These are phyloP conservation scores for Drosophila aff. DNA, from an alignment of 1,140 invertebrate species.

Conservation along the genomic window DNA sequence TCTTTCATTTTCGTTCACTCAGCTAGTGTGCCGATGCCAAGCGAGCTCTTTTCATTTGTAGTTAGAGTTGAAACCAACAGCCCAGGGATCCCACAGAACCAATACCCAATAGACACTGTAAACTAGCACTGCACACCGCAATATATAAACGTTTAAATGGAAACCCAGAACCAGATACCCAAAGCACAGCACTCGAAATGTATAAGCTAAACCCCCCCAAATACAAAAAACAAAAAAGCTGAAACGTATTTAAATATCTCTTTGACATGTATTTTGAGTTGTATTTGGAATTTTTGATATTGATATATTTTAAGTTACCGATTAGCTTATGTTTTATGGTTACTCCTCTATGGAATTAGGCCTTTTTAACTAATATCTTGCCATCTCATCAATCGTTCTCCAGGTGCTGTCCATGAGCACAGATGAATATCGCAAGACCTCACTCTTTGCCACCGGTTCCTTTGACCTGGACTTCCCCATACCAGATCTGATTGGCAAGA, in stretches of 20 bases:
- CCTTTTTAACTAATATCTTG: conserved; percentile 20
- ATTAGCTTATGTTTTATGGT: conserved; percentile 23
- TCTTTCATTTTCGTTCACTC: conserved; percentile 35
- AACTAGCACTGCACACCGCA: conserved; percentile 51
- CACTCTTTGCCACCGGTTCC: conserved; percentile 91
- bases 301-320: conserved; percentile 21
- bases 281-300: conserved; percentile 37
- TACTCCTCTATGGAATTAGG: not conserved
- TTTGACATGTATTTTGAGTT: conserved; percentile 50
- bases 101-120: conserved; percentile 9
- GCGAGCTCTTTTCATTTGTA: conserved; percentile 59
- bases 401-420: conserved; percentile 95
- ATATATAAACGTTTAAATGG: conserved; percentile 37
- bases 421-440: conserved; percentile 93
- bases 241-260: conserved; percentile 22
- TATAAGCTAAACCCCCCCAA: conserved; percentile 9
- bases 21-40: conserved; percentile 44
- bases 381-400: conserved; percentile 39
- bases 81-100: conserved; percentile 7
- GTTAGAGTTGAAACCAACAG: conserved; percentile 10
- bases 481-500: conserved; percentile 94
- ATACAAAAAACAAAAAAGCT: not conserved
- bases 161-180: conserved; percentile 5
- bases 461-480: conserved; percentile 94
- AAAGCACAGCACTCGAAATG: conserved; percentile 14